Evolutionary conservation across 23 tunicate genomes (phyloP).

Genomic region (Halocynthia aurantium): DNA sequence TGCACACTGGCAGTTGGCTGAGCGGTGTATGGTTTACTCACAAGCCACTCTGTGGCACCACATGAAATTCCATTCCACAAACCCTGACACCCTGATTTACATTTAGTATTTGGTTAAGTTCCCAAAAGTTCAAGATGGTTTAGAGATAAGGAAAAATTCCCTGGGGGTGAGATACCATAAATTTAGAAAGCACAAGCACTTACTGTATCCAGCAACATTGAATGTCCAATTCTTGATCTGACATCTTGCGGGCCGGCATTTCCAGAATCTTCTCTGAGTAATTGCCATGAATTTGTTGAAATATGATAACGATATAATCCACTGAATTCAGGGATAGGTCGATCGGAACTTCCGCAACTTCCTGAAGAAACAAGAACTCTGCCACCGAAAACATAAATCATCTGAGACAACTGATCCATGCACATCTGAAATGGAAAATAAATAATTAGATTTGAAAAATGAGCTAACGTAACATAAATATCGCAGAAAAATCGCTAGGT

Average conservation of each 20-base stretch:
- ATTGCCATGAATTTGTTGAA: conserved; percentile 37
- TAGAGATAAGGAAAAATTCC: not conserved
- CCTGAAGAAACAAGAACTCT: conserved; percentile 34
- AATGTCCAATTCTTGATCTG: conserved; percentile 80
- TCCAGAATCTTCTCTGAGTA: conserved; percentile 85
- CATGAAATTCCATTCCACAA: no score
- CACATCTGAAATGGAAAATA: conserved; percentile 46
- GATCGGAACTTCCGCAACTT: conserved; percentile 12
- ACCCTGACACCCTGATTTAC: no score
- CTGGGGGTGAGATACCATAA: not conserved
- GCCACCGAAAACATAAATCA: conserved; percentile 83
- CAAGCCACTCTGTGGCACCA: no score
- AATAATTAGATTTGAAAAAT: no score
- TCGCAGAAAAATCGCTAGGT: not conserved
- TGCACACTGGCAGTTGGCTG: no score
- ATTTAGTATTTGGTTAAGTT: no score
- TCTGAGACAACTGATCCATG: conserved; percentile 47
- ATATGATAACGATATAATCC: conserved; percentile 81
- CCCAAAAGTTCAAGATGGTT: no score
- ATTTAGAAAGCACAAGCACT: not conserved
- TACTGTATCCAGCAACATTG: conserved; percentile 70
- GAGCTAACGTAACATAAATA: no score
- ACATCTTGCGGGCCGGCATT: conserved; percentile 91
- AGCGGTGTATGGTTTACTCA: no score
- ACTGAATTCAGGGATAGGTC: conserved; percentile 70